Evolutionary conservation across 37 sponge, comb jelly and placozoan genomes (phyloP), one percentile per base, ranked within the genome.

Genomic region (Diacarnus erythraeanus): DNA sequence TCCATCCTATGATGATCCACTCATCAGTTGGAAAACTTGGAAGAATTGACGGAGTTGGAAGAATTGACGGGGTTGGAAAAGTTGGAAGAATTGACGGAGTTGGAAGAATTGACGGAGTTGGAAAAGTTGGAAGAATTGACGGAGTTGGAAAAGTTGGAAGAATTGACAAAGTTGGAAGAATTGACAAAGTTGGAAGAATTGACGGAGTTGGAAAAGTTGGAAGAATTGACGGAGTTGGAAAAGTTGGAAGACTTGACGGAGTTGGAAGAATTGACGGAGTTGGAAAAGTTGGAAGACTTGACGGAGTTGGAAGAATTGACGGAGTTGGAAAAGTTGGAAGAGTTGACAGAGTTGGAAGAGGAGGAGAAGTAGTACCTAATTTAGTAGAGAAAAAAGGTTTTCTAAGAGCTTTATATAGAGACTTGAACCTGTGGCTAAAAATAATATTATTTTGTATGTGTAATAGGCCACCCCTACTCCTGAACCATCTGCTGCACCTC

Each of bases 1-100:
- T 63, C 2, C 78, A 78, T 6, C 70, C 54, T 8, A 85, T 77
- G 4, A 78, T 71, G 77, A 77, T 77, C 3, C 42, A 65, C 70
- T 84, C 38, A 33, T 84, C 71, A 9, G 38, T 69, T 18, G n/a
- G 39, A 5, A 47, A 1, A 9, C 57, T 26, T 1, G 25, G 23
- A 17, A 20, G 1, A 18, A 38, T 3, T 44, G 21, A 22, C 3
- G 22, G n/a, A n/a, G 61, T 47, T 47, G 51, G 51, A n/a, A n/a
- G n/a, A n/a, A n/a, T n/a, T n/a, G n/a, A n/a, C n/a, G n/a, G n/a
- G n/a, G n/a, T n/a, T 20, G 17, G 56, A 54, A 54, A 17, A 54
- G 17, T 10, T 20, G 17, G 56, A 54, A 54, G 56, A 54, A 54
- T 10, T 20, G 17, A 17, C 10, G 17, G 56, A 54, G 17, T 10